Conservation (phyloP, 2,113 vertebrate species). For the Rhizomys pruinosus region DNA sequence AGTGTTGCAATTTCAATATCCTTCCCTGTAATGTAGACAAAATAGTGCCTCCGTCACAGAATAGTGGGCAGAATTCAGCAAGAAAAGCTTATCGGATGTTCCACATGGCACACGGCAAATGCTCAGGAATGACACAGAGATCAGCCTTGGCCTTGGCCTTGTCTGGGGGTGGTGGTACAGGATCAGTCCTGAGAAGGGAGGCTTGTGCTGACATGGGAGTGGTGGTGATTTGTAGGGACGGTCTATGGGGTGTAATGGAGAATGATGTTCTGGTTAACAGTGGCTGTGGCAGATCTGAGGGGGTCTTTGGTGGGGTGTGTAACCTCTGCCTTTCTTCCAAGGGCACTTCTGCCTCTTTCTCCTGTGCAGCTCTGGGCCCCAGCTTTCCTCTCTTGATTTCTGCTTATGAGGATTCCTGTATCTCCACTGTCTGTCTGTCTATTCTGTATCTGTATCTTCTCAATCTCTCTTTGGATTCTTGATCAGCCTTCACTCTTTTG, state of each 20-base stretch:
- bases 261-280: neutral
- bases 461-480: slow-evolving; percentile 35
- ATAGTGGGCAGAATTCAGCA: neutral
- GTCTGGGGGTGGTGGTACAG: neutral
- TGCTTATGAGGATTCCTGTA: neutral
- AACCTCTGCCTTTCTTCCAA: neutral
- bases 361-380: neutral
- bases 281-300: neutral
- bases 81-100: neutral
- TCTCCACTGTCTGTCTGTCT: neutral
- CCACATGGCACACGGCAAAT: neutral
- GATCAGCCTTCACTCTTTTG: neutral
- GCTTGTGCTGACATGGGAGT: neutral
- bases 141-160: neutral
- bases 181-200: neutral
- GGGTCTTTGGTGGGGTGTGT: neutral
- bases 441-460: neutral
- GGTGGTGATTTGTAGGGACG: neutral
- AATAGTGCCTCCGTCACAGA: neutral
- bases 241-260: neutral
- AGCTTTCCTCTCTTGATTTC: neutral
- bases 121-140: neutral
- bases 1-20: neutral
- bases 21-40: neutral
- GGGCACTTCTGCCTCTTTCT: neutral